Conservation (phyloP, 2,888 invertebrate species). For the Notodonta ziczac region DNA sequence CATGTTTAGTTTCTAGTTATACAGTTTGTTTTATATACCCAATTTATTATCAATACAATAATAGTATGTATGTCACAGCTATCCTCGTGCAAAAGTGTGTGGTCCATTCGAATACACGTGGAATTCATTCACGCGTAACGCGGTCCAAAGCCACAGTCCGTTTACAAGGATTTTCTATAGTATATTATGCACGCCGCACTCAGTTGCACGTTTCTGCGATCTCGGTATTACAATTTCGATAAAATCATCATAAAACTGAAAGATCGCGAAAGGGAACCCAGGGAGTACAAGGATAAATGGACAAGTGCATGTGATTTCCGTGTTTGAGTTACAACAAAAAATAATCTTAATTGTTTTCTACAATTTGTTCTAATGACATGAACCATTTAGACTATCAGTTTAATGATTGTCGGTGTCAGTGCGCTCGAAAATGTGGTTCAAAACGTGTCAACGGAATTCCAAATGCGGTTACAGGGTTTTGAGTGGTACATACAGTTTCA, state of each 20-base stretch:
- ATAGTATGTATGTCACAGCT: not conserved
- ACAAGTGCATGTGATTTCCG: constrained; percentile 23
- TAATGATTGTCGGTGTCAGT: constrained; percentile 20
- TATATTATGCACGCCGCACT: constrained; percentile 33
- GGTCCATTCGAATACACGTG: constrained; percentile 36
- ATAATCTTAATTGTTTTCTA: constrained; percentile 21
- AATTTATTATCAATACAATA: not conserved
- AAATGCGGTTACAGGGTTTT: constrained; percentile 46
- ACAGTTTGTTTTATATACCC: no score
- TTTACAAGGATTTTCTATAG: constrained; percentile 42
- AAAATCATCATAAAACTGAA: constrained; percentile 5
- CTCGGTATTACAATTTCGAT: constrained; percentile 1
- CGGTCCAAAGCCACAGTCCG: constrained; percentile 30
- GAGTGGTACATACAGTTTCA: constrained; percentile 39
- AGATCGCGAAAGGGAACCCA: not conserved
- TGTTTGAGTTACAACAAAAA: constrained; percentile 15
- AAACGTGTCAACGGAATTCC: constrained; percentile 49
- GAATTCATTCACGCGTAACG: constrained; percentile 43
- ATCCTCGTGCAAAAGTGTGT: constrained; percentile 15
- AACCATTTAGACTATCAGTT: constrained; percentile 16
- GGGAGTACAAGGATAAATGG: constrained; percentile 24
- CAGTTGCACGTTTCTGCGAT: constrained; percentile 38
- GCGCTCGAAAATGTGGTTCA: constrained; percentile 54
- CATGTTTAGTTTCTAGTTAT: no score
- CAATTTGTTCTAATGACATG: constrained; percentile 30